phyloP scores from a whole-genome alignment of 2,113 vertebrate genomes.

The Plecotus auritus region DNA sequence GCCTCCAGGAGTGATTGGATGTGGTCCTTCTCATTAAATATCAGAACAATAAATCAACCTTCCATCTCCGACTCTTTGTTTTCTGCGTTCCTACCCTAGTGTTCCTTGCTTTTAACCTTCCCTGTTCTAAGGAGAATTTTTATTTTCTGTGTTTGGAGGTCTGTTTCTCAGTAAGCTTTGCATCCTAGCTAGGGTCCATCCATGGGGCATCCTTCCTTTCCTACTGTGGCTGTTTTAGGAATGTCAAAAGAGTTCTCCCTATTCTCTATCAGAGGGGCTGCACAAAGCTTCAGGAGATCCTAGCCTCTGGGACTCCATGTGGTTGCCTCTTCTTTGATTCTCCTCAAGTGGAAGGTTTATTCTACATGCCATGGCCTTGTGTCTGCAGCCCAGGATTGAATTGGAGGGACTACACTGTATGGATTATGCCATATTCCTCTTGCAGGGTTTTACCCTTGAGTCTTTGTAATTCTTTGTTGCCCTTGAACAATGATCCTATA shows the following conservation, averaged over 20 bases:
- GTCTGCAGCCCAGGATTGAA: not conserved
- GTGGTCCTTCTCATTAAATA: not conserved
- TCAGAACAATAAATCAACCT: not conserved
- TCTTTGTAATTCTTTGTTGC: constrained; percentile 17
- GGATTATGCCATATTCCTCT: not conserved
- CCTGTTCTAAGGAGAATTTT: not conserved
- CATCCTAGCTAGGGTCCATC: not conserved
- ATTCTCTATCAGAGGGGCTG: not conserved
- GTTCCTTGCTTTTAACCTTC: not conserved
- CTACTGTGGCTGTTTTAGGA: not conserved
- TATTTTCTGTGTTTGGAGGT: not conserved
- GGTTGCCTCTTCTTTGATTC: not conserved
- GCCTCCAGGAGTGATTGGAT: not conserved
- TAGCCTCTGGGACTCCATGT: not conserved
- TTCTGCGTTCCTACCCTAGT: not conserved
- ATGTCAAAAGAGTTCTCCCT: not conserved
- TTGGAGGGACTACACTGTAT: not conserved
- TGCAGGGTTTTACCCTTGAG: not conserved
- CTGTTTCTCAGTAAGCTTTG: not conserved
- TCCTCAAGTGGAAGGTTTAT: not conserved
- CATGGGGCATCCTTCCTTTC: not conserved
- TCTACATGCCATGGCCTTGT: not conserved
- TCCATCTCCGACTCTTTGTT: not conserved
- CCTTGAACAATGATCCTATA: not conserved
- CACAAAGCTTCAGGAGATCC: not conserved